These are phyloP conservation scores for Caenorhabditis sp. DNA, from an alignment of 2,888 invertebrate species.

Conservation along the genomic window DNA sequence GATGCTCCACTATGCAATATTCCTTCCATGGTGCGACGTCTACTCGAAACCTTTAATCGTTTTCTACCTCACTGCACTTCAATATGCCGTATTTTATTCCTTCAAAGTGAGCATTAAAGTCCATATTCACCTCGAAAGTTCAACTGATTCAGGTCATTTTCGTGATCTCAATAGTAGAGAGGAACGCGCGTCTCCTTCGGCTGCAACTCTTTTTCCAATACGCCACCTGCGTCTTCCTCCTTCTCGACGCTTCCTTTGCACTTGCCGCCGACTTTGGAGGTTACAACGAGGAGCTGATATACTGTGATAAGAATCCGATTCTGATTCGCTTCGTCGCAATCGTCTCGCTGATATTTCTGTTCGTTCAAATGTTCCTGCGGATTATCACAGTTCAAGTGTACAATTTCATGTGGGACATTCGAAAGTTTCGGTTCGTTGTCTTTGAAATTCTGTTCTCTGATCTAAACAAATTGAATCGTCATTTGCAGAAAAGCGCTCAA, in stretches of 20 bases:
- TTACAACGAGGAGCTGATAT: conserved; percentile 78
- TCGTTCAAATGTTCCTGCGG: conserved; percentile 79
- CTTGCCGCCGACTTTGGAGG: conserved; percentile 82
- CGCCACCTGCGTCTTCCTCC: conserved; percentile 81
- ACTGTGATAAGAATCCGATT: conserved; percentile 74
- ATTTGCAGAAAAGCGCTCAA: conserved; percentile 75
- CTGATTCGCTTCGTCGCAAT: conserved; percentile 81
- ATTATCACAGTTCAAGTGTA: conserved; percentile 81
- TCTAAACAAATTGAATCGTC: not conserved
- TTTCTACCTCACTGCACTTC: conserved; percentile 77
- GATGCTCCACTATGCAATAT: conserved; percentile 78
- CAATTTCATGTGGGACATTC: conserved; percentile 80
- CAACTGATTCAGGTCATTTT: conserved; percentile 75
- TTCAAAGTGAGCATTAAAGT: conserved; percentile 74
- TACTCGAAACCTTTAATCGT: conserved; percentile 76
- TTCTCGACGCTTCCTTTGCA: conserved; percentile 81
- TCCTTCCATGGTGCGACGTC: conserved; percentile 72
- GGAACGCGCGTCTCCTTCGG: conserved; percentile 76
- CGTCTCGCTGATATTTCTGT: conserved; percentile 80
- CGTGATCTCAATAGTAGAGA: conserved; percentile 79
- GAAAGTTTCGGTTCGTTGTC: conserved; percentile 76
- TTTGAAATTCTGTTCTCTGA: conserved; percentile 2
- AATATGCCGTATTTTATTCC: conserved; percentile 79
- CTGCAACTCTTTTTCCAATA: conserved; percentile 82
- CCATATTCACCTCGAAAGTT: not conserved